Evolutionary conservation across 35 echinoderm and acorn worm genomes (phyloP).

Genomic region (Lytechinus pictus): DNA sequence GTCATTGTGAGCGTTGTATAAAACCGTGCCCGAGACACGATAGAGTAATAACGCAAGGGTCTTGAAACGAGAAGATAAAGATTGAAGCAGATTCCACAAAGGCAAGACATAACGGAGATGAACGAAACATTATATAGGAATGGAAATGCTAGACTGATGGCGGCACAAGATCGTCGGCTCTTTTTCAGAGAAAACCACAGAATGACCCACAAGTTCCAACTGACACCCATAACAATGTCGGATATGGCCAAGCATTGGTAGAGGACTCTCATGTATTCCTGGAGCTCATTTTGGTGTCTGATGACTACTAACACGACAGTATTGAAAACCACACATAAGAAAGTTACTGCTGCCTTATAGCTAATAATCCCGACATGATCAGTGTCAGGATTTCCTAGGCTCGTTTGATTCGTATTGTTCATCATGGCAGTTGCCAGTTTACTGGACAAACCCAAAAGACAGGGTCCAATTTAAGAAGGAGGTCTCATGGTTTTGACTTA

Average conservation of each 20-base stretch:
- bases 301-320: neutral
- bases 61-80: neutral
- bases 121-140: neutral
- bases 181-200: neutral
- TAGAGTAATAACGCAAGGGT: neutral
- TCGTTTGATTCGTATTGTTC: neutral
- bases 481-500: no score
- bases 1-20: neutral
- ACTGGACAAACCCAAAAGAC: neutral
- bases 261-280: neutral
- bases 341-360: neutral
- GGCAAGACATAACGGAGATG: neutral
- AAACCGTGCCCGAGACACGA: neutral
- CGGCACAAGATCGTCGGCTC: neutral
- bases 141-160: neutral
- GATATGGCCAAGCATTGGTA: neutral
- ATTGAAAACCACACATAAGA: neutral
- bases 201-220: neutral
- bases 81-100: neutral
- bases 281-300: neutral
- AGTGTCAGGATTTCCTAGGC: neutral
- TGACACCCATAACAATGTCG: neutral
- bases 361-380: no score
- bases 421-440: neutral
- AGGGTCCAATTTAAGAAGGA: no score